Evolutionary conservation across 2,113 vertebrate species (phyloP).

Genomic region (Gorsachius goisagi): DNA sequence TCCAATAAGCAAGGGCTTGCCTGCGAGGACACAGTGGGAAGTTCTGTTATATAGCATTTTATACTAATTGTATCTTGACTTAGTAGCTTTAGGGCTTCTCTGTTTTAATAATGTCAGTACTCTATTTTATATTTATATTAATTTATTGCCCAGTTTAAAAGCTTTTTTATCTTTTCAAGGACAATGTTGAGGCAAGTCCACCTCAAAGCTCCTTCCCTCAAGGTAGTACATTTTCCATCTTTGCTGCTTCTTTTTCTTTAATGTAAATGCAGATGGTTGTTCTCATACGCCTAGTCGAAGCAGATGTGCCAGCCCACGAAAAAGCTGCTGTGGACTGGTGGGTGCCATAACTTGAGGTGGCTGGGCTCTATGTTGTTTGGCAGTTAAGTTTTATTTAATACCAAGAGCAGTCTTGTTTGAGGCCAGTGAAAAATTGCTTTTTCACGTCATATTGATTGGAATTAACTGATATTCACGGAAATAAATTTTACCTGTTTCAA

Average conservation of each 20-base stretch:
- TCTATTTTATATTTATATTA: background rate
- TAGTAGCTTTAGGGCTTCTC: background rate
- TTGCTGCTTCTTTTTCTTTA: background rate
- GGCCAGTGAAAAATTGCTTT: background rate
- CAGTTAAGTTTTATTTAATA: background rate
- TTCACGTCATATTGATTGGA: background rate
- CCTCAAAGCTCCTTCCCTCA: background rate
- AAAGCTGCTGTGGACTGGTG: background rate
- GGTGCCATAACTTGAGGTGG: background rate
- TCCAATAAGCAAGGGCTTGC: background rate
- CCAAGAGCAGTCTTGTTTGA: background rate
- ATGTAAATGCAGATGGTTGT: background rate
- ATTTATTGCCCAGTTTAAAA: background rate
- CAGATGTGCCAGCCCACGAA: background rate
- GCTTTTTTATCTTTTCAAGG: background rate
- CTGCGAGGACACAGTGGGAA: background rate
- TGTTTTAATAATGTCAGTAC: background rate
- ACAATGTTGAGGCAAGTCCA: background rate
- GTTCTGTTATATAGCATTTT: background rate
- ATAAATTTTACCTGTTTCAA: background rate
- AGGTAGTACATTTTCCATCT: background rate
- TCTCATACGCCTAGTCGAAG: background rate
- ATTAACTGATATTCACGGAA: background rate
- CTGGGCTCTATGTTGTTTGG: background rate
- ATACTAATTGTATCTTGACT: background rate